Base-by-base conservation (phyloP, 2,113 vertebrate species). In the Oncorhynchus clarkii region DNA sequence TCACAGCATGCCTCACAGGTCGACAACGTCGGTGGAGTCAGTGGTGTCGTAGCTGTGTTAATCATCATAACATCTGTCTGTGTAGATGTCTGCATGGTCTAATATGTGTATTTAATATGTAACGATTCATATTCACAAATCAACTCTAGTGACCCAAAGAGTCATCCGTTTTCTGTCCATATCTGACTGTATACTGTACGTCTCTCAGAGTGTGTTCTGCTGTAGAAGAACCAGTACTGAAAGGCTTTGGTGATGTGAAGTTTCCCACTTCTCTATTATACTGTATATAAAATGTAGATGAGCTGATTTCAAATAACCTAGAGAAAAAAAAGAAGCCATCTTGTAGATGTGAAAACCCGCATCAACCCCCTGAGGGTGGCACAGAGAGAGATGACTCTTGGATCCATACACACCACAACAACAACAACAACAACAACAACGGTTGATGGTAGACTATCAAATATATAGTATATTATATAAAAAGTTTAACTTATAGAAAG, bases 1-100 rank as follows among this genome's bases (percentile, higher is more conserved):
- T 45, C 39, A 45, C 13, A 86, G 91, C 93, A 93, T 93, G 91
- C 85, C 83, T 85, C 83, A 88, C 88, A 89, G 88, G 89, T 82
- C 82, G 75, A 87, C 87, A 82, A 80, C 2, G 39, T 45, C 9
- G 9, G 2, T 2, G 39, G 39, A 87, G 75, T 89, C 14, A 76
- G 85, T 74, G 72, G 70, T 88, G 84, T 73, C 81, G 83, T 85
- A 88, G 66, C 73, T 59, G 79, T 82, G 79, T 72, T 18, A 16
- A 64, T 75, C 70, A 54, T 83, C 78, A 84, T 84, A 24, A 70
- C 82, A 82, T 87, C 78, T 84, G 76, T 75, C 76, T 80, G 85
- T 90, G 80, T 89, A 75, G 75, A 78, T 80, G 74, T 67, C 71
- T 71, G 92, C 89, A 91, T 91, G 90, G 74, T 54, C 51, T 54